Evolutionary conservation across 2,113 vertebrate genomes (phyloP), one percentile per base, ranked within the genome.

Genomic region (Cyanocitta stelleri): DNA sequence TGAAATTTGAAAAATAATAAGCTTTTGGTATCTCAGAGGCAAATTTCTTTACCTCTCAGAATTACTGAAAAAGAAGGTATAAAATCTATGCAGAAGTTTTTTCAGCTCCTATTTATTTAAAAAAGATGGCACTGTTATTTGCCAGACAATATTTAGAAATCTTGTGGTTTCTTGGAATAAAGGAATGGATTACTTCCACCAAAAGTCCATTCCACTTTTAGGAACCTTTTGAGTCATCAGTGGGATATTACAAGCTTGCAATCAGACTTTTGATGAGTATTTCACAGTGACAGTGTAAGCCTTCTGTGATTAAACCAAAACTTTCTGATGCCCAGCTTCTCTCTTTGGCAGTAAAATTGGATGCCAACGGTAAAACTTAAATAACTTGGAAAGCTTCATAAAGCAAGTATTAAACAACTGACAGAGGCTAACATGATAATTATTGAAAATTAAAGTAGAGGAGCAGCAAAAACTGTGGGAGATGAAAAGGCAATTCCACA

Each of bases 291-390:
- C 96, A 94, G 64, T 77, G 35, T 94, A 93, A 97, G 63, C 76
- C 68, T 39, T 78, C 84, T 67, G 29, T 87, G 84, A 87, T 91
- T 94, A 92, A 96, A 78, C 76, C 3, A 13, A 86, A 89, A 93
- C 89, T 95, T 80, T 86, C 48, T 84, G 94, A 71, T 35, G 59
- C 64, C 46, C 81, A 69, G 83, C 89, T 95, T 96, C 80, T 84
- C 71, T 90, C 81, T 80, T 90, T 85, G 85, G 93, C 90, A 92
- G 79, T 97, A 91, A 97, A 95, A 96, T 23, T 89, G 81, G 80
- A 80, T 94, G 94, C 96, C 5, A 0, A 86, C 90, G 89, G 96
- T 87, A 94, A 96, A 96, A 91, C 96, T 94, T 92, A 92, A 97
- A 85, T 89, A 88, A 91, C 93, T 95, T 95, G n/a, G 76, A 96